Evolutionary conservation across 2,113 vertebrate genomes (phyloP).

Genomic region (Hippocampus guttulatus): DNA sequence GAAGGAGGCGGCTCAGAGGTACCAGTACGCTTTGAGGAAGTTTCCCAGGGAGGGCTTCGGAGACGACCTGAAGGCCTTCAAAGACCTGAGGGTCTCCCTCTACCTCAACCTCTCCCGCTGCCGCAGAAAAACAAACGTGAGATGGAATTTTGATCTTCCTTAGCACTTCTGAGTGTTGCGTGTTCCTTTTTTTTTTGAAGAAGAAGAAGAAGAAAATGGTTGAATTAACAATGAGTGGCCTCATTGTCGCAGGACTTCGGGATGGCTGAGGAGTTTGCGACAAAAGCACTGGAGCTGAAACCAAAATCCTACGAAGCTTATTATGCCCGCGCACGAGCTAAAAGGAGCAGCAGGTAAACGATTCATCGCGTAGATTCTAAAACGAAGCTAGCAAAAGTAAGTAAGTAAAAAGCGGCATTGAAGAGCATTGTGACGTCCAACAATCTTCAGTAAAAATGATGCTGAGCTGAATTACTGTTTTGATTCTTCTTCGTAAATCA

Average conservation of each 20-base stretch:
- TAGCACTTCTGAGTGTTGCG: conserved; percentile 2
- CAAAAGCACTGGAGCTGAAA: conserved; percentile 94
- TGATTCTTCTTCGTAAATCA: too few species aligned
- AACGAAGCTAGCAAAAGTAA: too few species aligned
- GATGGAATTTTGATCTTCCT: conserved; percentile 34
- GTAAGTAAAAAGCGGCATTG: too few species aligned
- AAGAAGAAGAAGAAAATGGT: not conserved
- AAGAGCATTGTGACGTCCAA: too few species aligned
- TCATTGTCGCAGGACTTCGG: conserved; percentile 84
- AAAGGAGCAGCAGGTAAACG: conserved; percentile 96
- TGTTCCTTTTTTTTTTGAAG: not conserved
- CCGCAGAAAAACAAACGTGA: conserved; percentile 97
- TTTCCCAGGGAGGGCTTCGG: conserved; percentile 93
- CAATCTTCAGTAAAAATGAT: too few species aligned
- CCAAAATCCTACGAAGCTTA: conserved; percentile 95
- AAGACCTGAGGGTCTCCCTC: conserved; percentile 88
- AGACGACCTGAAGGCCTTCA: conserved; percentile 93
- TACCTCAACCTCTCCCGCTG: conserved; percentile 95
- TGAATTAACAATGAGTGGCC: not conserved
- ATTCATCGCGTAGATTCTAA: not conserved
- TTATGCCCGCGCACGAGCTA: conserved; percentile 93
- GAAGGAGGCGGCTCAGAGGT: conserved; percentile 97
- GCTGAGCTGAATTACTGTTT: too few species aligned
- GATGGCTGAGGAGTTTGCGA: conserved; percentile 97
- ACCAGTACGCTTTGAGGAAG: conserved; percentile 94